Conservation (phyloP, 2,113 vertebrate species). For the Syngnathus scovelli region DNA sequence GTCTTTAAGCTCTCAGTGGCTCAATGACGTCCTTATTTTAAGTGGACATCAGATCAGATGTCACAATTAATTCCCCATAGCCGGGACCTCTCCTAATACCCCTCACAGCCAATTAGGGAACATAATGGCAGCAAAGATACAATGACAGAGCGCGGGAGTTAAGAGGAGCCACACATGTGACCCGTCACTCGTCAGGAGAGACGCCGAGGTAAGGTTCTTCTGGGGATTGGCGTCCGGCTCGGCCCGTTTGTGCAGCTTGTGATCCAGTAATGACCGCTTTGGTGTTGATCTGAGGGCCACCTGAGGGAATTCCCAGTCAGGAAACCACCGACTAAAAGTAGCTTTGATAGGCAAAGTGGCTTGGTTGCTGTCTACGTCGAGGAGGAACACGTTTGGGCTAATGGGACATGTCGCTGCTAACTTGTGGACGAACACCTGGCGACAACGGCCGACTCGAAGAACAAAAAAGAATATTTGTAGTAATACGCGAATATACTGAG, state of each 20-base stretch:
- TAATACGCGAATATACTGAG: too few species aligned
- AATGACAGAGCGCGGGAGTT: constrained; percentile 36
- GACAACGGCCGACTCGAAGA: not conserved
- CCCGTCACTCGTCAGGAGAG: constrained; percentile 53
- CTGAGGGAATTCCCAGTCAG: constrained; percentile 46
- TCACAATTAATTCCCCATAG: constrained; percentile 68
- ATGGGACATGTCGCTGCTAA: constrained; percentile 57
- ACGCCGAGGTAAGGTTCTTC: constrained; percentile 63
- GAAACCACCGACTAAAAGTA: constrained; percentile 53
- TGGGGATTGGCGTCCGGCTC: constrained; percentile 65
- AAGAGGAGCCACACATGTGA: constrained; percentile 57
- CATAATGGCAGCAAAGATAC: constrained; percentile 46
- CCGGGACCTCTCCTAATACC: constrained; percentile 59
- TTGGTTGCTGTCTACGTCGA: constrained; percentile 16
- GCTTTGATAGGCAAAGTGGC: constrained; percentile 63
- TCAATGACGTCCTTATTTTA: constrained; percentile 62
- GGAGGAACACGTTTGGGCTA: constrained; percentile 52
- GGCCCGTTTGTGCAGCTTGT: constrained; percentile 49
- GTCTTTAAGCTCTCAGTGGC: constrained; percentile 43
- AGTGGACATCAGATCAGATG: constrained; percentile 76
- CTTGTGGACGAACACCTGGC: constrained; percentile 37
- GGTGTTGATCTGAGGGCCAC: constrained; percentile 49
- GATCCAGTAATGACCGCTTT: constrained; percentile 63
- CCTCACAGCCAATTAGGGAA: constrained; percentile 73
- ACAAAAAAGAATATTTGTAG: not conserved